Evolutionary conservation across 2,888 invertebrate genomes (phyloP), one percentile per base, ranked within the genome.

Genomic region (Volucella inanis): DNA sequence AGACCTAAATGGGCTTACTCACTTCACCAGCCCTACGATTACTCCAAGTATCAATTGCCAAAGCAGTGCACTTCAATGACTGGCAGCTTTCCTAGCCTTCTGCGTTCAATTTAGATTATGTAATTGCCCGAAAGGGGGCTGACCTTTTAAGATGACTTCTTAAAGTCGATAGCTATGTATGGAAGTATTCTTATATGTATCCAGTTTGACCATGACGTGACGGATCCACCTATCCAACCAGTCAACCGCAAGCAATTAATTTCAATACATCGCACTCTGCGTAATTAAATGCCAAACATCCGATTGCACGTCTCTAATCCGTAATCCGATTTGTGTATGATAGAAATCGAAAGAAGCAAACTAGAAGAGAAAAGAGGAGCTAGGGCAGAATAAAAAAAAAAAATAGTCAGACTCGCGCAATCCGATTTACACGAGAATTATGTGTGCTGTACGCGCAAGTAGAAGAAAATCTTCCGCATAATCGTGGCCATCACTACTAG

Each of bases 401-500:
- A 68, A 50, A 38, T 22, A 68, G 41, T 54, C 64, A 11, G 52
- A 64, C 57, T 22, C 41, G 80, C 55, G 75, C 77, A 85, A 81
- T 85, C 72, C 81, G 85, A 85, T 81, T 85, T 85, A 81, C 76
- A 85, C 76, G 64, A 72, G 72, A 77, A 81, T 77, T 54, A 72
- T 77, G 72, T 71, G 80, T 47, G 76, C 52, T 22, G 49, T 47
- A 65, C 38, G 75, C 61, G 57, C 59, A 76, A 52, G 59, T 68
- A 59, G 61, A 76, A 52, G 67, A 85, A 76, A 64, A 85, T 77
- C 65, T 80, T 80, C 76, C 81, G 84, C 80, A 72, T 85, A 68
- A 79, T 70, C 80, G 54, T 76, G 79, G 79, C 54, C 74, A 65
- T 82, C 76, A 76, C 71, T 77, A 82, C 71, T 39, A 43, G 41